phyloP scores from a whole-genome alignment of 2,888 invertebrate species.

The Congeria kusceri region DNA sequence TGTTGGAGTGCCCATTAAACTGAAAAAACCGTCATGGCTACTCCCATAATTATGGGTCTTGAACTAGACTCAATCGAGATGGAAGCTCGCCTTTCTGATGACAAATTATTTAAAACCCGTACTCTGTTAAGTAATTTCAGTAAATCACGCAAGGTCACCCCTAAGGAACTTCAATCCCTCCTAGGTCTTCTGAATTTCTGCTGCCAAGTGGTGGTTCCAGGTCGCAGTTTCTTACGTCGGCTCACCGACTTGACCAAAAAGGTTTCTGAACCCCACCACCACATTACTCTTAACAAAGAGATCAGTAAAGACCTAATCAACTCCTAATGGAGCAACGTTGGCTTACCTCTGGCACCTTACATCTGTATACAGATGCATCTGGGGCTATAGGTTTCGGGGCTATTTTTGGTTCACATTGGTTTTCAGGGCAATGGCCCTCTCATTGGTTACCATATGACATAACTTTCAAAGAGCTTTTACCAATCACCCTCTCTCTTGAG shows the following conservation, averaged over 20 bases:
- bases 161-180: conserved; percentile 20
- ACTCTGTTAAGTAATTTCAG: not conserved
- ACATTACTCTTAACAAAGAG: conserved; percentile 30
- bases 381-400: conserved; percentile 34
- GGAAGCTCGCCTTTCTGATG: conserved; percentile 32
- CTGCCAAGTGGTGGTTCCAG: conserved; percentile 34
- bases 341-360: conserved; percentile 8
- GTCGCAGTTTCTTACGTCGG: conserved; percentile 29
- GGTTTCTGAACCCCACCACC: conserved; percentile 31
- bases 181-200: conserved; percentile 23
- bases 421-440: conserved; percentile 19
- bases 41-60: no score
- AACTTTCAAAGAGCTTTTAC: conserved; percentile 38
- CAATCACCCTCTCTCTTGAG: conserved; percentile 57
- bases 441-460: conserved; percentile 3
- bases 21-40: no score
- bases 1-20: no score
- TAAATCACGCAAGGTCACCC: conserved; percentile 7
- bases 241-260: conserved; percentile 24
- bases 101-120: conserved; percentile 21
- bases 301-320: conserved; percentile 13
- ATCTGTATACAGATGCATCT: conserved; percentile 40
- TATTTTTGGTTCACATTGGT: conserved; percentile 26
- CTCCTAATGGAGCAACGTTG: conserved; percentile 22
- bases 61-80: conserved; percentile 25